A percentile compares a stretch with the other conserved stretches of the same genome.
These are phyloP conservation scores for Brachyalestes nurse DNA, from an alignment of 2,797 vertebrate genomes.

Conservation along the genomic window DNA sequence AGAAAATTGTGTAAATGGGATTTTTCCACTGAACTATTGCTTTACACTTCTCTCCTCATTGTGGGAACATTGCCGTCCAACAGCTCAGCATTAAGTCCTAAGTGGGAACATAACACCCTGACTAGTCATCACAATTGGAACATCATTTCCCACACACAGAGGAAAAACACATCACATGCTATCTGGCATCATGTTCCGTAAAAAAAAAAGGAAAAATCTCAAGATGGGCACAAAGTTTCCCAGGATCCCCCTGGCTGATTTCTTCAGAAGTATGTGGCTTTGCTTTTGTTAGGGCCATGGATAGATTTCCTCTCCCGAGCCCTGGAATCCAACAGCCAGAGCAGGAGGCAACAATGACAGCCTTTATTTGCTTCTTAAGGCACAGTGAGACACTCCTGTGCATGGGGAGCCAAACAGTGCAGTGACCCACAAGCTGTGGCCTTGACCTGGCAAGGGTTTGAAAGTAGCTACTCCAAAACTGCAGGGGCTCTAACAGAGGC, in stretches of 20 bases:
- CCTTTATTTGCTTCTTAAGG: slow-evolving; percentile 60
- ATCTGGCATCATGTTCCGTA: slow-evolving; percentile 46
- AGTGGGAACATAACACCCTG: slow-evolving; percentile 36
- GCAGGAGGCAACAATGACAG: slow-evolving; percentile 58
- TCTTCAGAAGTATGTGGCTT: slow-evolving; percentile 55
- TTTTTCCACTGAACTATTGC: background rate
- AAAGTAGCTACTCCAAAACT: slow-evolving; percentile 43
- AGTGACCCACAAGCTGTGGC: slow-evolving; percentile 47
- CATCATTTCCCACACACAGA: slow-evolving; percentile 46
- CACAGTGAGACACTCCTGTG: slow-evolving; percentile 44
- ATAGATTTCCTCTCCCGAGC: slow-evolving; percentile 62
- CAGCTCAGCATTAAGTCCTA: slow-evolving; percentile 26
- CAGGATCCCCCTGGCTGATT: slow-evolving; percentile 57
- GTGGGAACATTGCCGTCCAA: slow-evolving; percentile 14
- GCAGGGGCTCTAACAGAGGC: slow-evolving; percentile 7
- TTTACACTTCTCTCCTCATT: slow-evolving; percentile 17
- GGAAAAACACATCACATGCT: slow-evolving; percentile 34
- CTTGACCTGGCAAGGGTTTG: slow-evolving; percentile 41
- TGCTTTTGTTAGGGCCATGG: slow-evolving; percentile 60
- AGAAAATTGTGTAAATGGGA: background rate
- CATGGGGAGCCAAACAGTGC: slow-evolving; percentile 36
- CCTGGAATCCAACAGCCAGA: slow-evolving; percentile 53
- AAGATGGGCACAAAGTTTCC: slow-evolving; percentile 54
- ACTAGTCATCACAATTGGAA: slow-evolving; percentile 34
- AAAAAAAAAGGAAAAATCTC: slow-evolving; percentile 3